Percentiles rank a stretch among this genome's conserved stretches.
These are phyloP conservation scores for Elanus axillaris DNA, from an alignment of 2,113 vertebrate species.

Conservation along the genomic window DNA sequence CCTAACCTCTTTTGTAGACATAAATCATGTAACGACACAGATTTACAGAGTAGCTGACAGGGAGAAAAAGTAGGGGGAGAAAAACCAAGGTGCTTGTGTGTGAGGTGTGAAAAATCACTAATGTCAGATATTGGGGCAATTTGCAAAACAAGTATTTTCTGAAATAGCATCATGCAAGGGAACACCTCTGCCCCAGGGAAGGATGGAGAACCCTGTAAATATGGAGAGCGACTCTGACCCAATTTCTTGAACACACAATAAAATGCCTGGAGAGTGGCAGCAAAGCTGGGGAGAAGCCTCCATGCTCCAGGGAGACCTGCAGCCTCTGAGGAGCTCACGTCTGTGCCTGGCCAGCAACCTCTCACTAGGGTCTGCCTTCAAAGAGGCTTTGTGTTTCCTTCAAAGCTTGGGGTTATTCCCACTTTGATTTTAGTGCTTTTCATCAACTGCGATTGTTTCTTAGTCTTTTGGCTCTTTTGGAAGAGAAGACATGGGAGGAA, in stretches of 20 bases:
- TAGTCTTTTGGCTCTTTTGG: not conserved
- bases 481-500: not conserved
- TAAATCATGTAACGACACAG: not conserved
- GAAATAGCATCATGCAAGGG: too few species aligned
- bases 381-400: not conserved
- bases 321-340: not conserved
- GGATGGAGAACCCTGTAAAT: not conserved
- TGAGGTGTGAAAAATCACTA: not conserved
- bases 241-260: not conserved
- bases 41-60: not conserved
- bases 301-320: not conserved
- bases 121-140: fast-evolving
- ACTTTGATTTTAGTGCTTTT: not conserved
- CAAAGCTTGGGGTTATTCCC: not conserved
- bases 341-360: not conserved
- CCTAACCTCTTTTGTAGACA: not conserved
- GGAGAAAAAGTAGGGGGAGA: not conserved
- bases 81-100: fast-evolving
- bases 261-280: not conserved
- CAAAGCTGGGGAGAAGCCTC: not conserved
- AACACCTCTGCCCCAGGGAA: not conserved
- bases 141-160: not conserved
- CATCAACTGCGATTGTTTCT: not conserved
- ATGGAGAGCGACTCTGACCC: not conserved
- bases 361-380: not conserved